These are phyloP conservation scores for Catharus ustulatus DNA, from an alignment of 2,797 vertebrate genomes.

Conservation along the genomic window DNA sequence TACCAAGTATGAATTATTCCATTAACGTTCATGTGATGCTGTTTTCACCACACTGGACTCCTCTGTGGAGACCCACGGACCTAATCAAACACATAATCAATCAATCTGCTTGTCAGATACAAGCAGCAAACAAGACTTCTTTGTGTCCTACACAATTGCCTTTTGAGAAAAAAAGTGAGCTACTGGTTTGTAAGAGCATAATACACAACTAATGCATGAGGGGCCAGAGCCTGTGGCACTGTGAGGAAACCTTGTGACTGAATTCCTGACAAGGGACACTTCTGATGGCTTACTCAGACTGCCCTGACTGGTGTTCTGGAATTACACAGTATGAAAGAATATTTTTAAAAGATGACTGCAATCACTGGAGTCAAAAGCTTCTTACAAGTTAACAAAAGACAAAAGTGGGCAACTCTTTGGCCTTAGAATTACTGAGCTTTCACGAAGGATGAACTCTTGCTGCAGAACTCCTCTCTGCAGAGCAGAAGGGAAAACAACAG, in stretches of 20 bases:
- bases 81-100: constrained; percentile 16
- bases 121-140: neutral
- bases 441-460: neutral
- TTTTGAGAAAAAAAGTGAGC: neutral
- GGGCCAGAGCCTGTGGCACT: neutral
- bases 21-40: accelerated
- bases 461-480: neutral
- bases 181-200: neutral
- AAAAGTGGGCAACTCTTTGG: neutral
- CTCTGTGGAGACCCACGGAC: neutral
- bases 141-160: constrained; percentile 25
- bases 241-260: neutral
- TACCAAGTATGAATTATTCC: neutral
- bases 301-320: neutral
- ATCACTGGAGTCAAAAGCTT: neutral
- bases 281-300: neutral
- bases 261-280: neutral
- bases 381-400: neutral
- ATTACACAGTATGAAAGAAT: neutral
- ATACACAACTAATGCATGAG: accelerated
- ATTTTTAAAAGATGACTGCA: neutral
- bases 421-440: neutral
- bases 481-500: neutral
- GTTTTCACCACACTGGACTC: neutral
- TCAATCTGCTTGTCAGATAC: neutral